phyloP scores from a whole-genome alignment of 2,113 vertebrate species.

The Dolichallabes microphthalmus region DNA sequence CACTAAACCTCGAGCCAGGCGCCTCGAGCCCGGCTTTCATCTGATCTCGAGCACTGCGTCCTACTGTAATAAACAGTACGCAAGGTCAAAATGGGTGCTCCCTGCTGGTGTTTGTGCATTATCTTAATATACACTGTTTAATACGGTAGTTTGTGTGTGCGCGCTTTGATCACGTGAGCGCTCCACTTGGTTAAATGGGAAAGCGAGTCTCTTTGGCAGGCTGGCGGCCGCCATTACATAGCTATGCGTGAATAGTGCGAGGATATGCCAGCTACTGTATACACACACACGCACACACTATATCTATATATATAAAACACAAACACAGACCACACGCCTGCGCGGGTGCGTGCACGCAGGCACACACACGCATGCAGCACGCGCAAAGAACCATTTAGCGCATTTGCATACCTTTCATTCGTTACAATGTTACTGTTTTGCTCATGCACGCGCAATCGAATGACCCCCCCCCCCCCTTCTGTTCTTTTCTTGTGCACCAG shows the following conservation, averaged over 20 bases:
- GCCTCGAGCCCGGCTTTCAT: background rate
- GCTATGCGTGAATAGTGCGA: constrained; percentile 64
- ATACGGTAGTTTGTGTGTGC: background rate
- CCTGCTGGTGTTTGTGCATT: background rate
- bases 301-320: too few species aligned
- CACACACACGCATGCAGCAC: constrained; percentile 22
- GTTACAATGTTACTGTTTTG: constrained; percentile 57
- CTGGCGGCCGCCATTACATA: constrained; percentile 77
- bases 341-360: background rate
- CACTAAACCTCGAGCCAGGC: background rate
- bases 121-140: background rate
- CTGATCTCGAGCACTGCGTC: background rate
- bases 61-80: background rate
- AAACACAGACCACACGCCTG: constrained; percentile 24
- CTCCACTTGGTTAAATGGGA: constrained; percentile 72
- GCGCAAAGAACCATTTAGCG: constrained; percentile 49
- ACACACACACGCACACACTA: constrained; percentile 18
- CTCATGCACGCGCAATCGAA: constrained; percentile 58
- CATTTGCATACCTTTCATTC: constrained; percentile 53
- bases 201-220: constrained; percentile 67
- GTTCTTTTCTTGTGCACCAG: background rate
- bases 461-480: background rate
- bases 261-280: constrained; percentile 56
- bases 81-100: background rate
- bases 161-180: constrained; percentile 69